Conservation (phyloP, 1,140 invertebrate genomes). For the Drosophila sucinea region DNA sequence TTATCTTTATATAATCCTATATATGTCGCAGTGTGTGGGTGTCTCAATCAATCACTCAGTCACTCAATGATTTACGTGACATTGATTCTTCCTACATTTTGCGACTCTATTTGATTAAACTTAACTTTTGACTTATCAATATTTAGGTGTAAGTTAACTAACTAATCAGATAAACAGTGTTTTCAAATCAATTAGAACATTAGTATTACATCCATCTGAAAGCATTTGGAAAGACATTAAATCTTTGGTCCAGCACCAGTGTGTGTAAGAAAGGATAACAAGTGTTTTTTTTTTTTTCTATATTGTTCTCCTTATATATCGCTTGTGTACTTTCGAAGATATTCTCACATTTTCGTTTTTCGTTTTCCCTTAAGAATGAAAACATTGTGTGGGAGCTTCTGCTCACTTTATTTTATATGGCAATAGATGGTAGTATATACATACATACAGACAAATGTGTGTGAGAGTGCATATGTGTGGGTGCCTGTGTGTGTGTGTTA, state of each 20-base stretch:
- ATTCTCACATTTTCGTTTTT: background rate
- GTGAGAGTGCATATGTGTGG: background rate
- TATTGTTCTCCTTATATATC: background rate
- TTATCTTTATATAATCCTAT: background rate
- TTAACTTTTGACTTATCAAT: too few relatives aligned
- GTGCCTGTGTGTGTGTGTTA: background rate
- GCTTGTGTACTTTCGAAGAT: background rate
- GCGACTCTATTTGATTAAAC: background rate
- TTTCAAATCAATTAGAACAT: too few relatives aligned
- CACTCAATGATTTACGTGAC: background rate
- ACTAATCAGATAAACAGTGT: too few relatives aligned
- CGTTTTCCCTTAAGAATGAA: conserved; percentile 2
- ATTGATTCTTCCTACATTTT: background rate
- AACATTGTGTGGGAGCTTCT: conserved; percentile 5
- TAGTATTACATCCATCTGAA: too few relatives aligned
- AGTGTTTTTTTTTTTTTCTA: background rate
- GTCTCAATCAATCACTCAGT: background rate
- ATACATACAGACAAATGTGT: background rate
- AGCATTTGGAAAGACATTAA: too few relatives aligned
- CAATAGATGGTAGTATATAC: background rate
- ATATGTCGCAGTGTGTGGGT: background rate
- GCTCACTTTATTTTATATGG: conserved; percentile 6
- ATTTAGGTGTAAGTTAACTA: too few relatives aligned
- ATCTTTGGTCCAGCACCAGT: too few relatives aligned
- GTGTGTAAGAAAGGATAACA: background rate